Percentiles rank a stretch among this genome's conserved stretches.
Evolutionary conservation across 2,888 invertebrate genomes (phyloP).

Genomic region (Heliconius hortense): DNA sequence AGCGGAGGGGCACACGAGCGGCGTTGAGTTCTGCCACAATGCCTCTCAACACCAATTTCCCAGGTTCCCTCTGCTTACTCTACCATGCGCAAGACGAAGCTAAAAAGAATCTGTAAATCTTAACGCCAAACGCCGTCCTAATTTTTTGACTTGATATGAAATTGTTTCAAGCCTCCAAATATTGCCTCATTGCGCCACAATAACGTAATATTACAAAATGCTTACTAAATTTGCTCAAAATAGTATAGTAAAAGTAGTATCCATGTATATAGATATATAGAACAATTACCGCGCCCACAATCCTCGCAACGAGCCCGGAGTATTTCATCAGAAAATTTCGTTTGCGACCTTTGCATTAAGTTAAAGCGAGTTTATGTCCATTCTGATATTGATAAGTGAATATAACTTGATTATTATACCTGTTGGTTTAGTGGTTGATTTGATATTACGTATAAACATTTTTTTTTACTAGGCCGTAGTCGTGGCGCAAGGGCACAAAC

Average conservation of each 20-base stretch:
- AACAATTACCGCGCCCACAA: constrained; percentile 34
- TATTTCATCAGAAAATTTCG: constrained; percentile 54
- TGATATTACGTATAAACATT: background rate
- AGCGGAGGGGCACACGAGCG: too few relatives aligned
- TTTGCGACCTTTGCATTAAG: constrained; percentile 45
- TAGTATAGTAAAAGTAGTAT: constrained; percentile 11
- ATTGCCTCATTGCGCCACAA: background rate
- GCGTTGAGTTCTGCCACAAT: too few relatives aligned
- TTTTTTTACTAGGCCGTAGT: too few relatives aligned
- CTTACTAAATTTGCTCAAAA: background rate
- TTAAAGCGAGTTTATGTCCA: constrained; percentile 25
- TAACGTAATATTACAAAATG: background rate
- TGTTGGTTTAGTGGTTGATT: background rate
- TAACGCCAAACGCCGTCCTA: background rate
- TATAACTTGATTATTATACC: background rate
- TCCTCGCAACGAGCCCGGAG: constrained; percentile 35
- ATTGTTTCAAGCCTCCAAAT: background rate
- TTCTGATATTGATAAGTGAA: background rate
- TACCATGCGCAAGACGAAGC: background rate
- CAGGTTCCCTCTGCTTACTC: background rate
- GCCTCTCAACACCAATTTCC: background rate
- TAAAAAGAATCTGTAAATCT: too few relatives aligned
- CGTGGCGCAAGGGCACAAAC: too few relatives aligned
- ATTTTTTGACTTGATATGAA: background rate
- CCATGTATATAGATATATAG: background rate